Evolutionary conservation across 2,888 invertebrate species (phyloP).

Genomic region (Eupithecia tripunctaria): DNA sequence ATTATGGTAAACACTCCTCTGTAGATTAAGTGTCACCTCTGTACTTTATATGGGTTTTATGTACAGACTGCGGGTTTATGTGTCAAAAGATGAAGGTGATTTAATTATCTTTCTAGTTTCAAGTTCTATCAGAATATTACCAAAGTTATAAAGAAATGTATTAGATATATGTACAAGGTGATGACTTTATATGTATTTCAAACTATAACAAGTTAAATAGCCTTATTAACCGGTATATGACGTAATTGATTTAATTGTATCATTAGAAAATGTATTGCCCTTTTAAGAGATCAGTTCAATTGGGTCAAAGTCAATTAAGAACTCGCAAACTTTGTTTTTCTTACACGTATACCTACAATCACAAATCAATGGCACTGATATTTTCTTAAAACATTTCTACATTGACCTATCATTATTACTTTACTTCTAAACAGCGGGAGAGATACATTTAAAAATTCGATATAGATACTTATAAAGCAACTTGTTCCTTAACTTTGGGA

Average conservation of each 20-base stretch:
- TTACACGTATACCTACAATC: neutral
- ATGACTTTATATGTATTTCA: too few relatives aligned
- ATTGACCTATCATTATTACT: neutral
- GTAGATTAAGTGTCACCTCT: neutral
- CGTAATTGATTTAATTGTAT: neutral
- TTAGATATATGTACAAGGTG: too few relatives aligned
- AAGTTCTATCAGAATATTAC: neutral
- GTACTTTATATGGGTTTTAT: too few relatives aligned
- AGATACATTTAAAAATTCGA: too few relatives aligned
- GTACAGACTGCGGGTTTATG: too few relatives aligned
- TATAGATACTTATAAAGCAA: too few relatives aligned
- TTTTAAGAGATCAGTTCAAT: slow-evolving; percentile 17
- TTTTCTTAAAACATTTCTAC: neutral
- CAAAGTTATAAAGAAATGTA: too few relatives aligned
- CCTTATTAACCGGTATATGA: neutral
- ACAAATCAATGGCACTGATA: too few relatives aligned
- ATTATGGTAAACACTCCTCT: neutral
- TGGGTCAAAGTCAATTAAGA: slow-evolving; percentile 27
- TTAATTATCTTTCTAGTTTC: neutral
- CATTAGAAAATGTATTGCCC: slow-evolving; percentile 17
- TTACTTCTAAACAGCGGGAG: too few relatives aligned
- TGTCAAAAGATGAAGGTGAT: neutral
- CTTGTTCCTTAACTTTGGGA: too few relatives aligned
- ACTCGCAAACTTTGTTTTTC: slow-evolving; percentile 16
- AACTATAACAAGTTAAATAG: neutral